These are phyloP conservation scores for Aradus depressus DNA, from an alignment of 2,888 invertebrate genomes.

Conservation along the genomic window DNA sequence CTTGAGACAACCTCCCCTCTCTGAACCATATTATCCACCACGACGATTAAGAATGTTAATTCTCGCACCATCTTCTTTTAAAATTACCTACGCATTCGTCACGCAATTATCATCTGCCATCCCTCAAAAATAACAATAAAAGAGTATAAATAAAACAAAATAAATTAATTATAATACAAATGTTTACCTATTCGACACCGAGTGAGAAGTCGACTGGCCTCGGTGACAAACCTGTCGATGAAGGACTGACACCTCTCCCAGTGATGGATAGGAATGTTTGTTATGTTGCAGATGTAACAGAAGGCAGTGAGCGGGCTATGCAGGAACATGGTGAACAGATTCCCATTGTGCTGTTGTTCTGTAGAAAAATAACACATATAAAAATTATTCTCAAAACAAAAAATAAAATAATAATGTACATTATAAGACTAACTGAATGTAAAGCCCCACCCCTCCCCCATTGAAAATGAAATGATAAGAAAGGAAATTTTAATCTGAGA, in stretches of 20 bases:
- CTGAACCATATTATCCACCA: too few relatives aligned
- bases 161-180: not conserved
- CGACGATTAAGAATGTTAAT: too few relatives aligned
- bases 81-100: too few relatives aligned
- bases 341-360: constrained; percentile 78
- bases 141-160: constrained; percentile 4
- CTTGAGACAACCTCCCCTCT: too few relatives aligned
- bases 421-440: too few relatives aligned
- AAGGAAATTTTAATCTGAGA: too few relatives aligned
- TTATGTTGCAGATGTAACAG: constrained; percentile 81
- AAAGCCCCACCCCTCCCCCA: too few relatives aligned
- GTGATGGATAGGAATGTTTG: constrained; percentile 68
- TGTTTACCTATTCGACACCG: constrained; percentile 64
- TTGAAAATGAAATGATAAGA: too few relatives aligned
- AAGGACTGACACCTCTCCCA: constrained; percentile 86
- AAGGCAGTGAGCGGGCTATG: constrained; percentile 88
- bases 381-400: not conserved
- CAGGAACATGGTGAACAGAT: constrained; percentile 87
- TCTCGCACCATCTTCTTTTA: too few relatives aligned
- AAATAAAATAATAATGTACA: too few relatives aligned
- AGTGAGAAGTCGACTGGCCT: constrained; percentile 72
- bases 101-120: not conserved
- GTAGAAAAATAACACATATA: constrained; percentile 34
- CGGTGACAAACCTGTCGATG: constrained; percentile 79
- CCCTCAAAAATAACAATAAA: not conserved